Percentiles rank a stretch among this genome's conserved stretches.
Evolutionary conservation across 30 jellyfish, hydroid and myxozoan species (phyloP).

Genomic region (Chironex yamaguchii): DNA sequence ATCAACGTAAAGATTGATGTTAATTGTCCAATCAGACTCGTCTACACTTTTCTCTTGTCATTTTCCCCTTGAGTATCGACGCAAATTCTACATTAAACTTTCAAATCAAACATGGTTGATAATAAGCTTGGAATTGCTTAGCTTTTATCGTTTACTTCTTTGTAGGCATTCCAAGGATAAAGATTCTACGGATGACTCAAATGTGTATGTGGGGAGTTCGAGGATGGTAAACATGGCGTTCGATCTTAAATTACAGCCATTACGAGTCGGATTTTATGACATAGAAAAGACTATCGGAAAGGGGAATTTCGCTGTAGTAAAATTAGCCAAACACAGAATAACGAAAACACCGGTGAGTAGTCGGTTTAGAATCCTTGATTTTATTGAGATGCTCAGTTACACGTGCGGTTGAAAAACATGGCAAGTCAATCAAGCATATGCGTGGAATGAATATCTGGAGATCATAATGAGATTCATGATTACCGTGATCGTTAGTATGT

Average conservation of each 20-base stretch:
- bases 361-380: too few relatives aligned
- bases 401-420: too few relatives aligned
- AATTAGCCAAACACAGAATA: slow-evolving; percentile 88
- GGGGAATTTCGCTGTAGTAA: slow-evolving; percentile 98
- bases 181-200: not conserved
- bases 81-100: not conserved
- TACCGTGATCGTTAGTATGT: too few relatives aligned
- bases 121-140: not conserved
- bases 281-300: slow-evolving; percentile 95
- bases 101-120: not conserved
- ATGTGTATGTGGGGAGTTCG: not conserved
- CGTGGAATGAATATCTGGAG: too few relatives aligned
- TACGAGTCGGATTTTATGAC: slow-evolving; percentile 92
- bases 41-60: not conserved
- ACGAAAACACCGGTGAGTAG: slow-evolving; percentile 88
- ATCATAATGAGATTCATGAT: too few relatives aligned
- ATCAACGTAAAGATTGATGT: not conserved
- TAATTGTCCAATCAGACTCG: not conserved
- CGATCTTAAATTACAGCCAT: slow-evolving; percentile 84
- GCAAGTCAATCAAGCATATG: too few relatives aligned
- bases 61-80: not conserved
- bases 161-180: not conserved
- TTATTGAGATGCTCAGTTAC: too few relatives aligned
- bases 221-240: not conserved
- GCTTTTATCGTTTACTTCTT: not conserved